Evolutionary conservation across 2,888 invertebrate genomes (phyloP).

Genomic region (Camponotus fellah): DNA sequence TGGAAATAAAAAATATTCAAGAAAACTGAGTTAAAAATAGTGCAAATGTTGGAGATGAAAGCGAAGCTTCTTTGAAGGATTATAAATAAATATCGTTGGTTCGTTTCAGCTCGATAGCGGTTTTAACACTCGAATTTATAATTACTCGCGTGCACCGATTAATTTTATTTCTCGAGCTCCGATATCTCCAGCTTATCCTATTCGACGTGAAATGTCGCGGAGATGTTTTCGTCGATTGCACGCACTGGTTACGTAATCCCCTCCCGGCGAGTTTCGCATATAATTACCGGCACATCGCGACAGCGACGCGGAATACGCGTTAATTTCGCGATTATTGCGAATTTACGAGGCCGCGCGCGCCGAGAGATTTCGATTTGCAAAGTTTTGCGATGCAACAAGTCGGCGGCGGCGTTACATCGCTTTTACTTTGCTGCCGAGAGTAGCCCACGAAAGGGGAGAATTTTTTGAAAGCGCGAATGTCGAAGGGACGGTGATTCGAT

Average conservation of each 20-base stretch:
- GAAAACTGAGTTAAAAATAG: not conserved
- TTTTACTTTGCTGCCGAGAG: conserved; percentile 25
- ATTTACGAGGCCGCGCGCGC: conserved; percentile 12
- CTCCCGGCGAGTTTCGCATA: not conserved
- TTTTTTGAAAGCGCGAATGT: conserved; percentile 25
- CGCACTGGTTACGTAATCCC: not conserved
- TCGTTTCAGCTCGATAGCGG: too few relatives aligned
- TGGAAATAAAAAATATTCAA: not conserved
- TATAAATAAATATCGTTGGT: not conserved
- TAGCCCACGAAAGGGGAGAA: not conserved
- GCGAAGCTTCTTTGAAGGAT: not conserved
- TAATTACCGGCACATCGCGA: conserved; percentile 24
- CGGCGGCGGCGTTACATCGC: conserved; percentile 22
- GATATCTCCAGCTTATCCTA: not conserved
- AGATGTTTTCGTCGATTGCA: conserved; percentile 3
- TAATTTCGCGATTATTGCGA: conserved; percentile 42
- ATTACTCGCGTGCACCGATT: not conserved
- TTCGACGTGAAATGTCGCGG: not conserved
- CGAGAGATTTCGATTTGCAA: conserved; percentile 30
- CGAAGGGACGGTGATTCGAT: conserved; percentile 44
- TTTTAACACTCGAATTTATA: conserved; percentile 12
- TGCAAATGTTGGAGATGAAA: not conserved
- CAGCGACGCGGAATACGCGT: conserved; percentile 35
- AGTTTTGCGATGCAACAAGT: conserved; percentile 55
- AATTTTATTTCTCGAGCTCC: conserved; percentile 22